A percentile compares a stretch with the other conserved stretches of the same genome.
Conservation (phyloP, 2,797 vertebrate genomes). For the Pygocentrus nattereri region DNA sequence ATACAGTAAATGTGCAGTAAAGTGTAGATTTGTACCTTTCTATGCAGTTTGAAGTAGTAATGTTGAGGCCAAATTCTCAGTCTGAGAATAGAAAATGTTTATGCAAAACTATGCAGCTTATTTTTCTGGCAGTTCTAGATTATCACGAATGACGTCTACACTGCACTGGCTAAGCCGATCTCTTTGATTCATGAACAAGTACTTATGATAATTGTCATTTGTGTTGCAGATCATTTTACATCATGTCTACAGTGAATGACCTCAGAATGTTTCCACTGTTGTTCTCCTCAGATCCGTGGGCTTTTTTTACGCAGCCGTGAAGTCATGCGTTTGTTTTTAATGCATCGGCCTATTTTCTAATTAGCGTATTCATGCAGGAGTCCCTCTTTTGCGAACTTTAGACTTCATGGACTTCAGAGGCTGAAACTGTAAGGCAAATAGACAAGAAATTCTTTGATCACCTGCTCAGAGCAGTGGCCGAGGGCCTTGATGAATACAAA, state of each 20-base stretch:
- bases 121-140: neutral
- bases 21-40: neutral
- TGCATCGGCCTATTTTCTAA: slow-evolving; percentile 70
- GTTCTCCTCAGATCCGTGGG: slow-evolving; percentile 11
- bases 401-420: slow-evolving; percentile 47
- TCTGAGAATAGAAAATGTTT: neutral
- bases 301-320: slow-evolving; percentile 67
- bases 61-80: neutral
- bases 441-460: slow-evolving; percentile 70
- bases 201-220: neutral
- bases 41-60: too few species aligned
- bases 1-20: too few species aligned
- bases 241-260: neutral
- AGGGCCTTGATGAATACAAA: slow-evolving; percentile 71
- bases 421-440: slow-evolving; percentile 61
- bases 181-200: neutral
- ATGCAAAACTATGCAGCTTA: neutral
- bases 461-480: slow-evolving; percentile 73
- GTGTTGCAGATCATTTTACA: neutral
- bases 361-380: slow-evolving; percentile 53
- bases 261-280: slow-evolving; percentile 24
- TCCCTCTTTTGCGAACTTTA: slow-evolving; percentile 8
- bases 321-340: slow-evolving; percentile 72
- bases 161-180: neutral
- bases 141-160: neutral